Base-by-base conservation (phyloP, 2,113 vertebrate species). In the Serilophus lunatus region DNA sequence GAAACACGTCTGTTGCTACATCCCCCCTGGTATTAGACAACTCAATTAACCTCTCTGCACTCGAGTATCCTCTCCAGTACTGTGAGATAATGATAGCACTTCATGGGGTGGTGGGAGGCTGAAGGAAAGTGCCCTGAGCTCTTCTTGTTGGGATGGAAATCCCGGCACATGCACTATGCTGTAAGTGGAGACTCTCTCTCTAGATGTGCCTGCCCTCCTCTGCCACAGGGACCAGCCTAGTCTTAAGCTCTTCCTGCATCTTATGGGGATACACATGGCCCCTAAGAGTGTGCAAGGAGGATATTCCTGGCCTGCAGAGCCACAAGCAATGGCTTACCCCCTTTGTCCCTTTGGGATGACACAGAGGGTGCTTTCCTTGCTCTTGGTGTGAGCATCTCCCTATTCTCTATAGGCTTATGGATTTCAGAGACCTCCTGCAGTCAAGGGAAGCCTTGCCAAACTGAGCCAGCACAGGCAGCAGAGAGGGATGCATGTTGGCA, bases 31-130 rank as follows among this genome's bases (percentile, higher is more conserved):
- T 92, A 74, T 56, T 36, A 84, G 82, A 60, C 82, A 93, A 70
- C 74, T 88, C 93, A 95, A 74, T 96, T 95, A 96, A 96, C 93
- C 91, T 96, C 86, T 36, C 91, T 77, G 74, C 5, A 6, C 82
- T 84, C 50, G 74, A 70, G 35, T 10, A 59, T 95, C 59, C 75
- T 89, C 84, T 66, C 76, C 0, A 1, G 59, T 36, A 10, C 92
- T 0, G 0, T 28, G 59, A 91, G 87, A 80, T 82, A 87, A 88
- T 60, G 84, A 77, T 1, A 74, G 63, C 16, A 6, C 71, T 90
- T 80, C 38, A 13, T 1, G 0, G 45, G 60, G 35, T 42, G 83
- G 45, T n/a, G 59, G 66, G 59, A 82, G 28, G 36, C 36, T 24
- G 84, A 50, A 86, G 49, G 24, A 60, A 78, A 69, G 65, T 14